Evolutionary conservation across 2,888 invertebrate genomes (phyloP).

Genomic region (Chaitophorus viminalis): DNA sequence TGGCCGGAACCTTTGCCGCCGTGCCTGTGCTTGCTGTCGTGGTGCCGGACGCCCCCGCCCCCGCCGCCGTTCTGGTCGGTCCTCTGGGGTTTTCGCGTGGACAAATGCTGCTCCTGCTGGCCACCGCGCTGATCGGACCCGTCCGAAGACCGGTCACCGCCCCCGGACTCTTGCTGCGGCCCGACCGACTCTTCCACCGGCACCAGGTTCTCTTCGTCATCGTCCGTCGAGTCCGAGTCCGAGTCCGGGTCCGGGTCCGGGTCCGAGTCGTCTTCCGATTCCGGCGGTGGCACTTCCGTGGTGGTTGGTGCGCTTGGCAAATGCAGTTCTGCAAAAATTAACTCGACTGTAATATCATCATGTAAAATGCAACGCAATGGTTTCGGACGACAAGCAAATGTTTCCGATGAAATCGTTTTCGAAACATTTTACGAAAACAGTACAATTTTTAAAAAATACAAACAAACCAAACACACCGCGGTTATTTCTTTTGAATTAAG

Average conservation of each 20-base stretch:
- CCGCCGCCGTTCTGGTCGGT: background rate
- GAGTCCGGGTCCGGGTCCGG: no score
- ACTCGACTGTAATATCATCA: no score
- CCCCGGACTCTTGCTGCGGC: background rate
- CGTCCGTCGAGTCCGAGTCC: no score
- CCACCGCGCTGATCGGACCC: background rate
- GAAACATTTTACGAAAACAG: no score
- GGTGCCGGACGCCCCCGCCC: conserved; percentile 4
- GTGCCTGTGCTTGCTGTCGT: conserved; percentile 21
- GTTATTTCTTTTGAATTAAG: no score
- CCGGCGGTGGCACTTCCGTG: background rate
- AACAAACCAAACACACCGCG: no score
- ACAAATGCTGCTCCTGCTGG: background rate
- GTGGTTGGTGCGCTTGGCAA: conserved; percentile 39
- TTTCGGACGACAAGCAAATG: no score
- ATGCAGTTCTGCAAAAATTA: conserved; percentile 26
- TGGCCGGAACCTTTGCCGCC: conserved; percentile 28
- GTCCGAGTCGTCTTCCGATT: background rate
- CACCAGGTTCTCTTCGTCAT: conserved; percentile 23
- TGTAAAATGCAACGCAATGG: no score
- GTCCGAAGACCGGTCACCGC: background rate
- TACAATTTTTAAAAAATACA: no score
- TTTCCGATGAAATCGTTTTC: no score
- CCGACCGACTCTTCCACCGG: background rate
- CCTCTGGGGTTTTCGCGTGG: conserved; percentile 24